These are phyloP conservation scores for Cremastinae sp. DNA, from an alignment of 2,888 invertebrate genomes.

Conservation along the genomic window DNA sequence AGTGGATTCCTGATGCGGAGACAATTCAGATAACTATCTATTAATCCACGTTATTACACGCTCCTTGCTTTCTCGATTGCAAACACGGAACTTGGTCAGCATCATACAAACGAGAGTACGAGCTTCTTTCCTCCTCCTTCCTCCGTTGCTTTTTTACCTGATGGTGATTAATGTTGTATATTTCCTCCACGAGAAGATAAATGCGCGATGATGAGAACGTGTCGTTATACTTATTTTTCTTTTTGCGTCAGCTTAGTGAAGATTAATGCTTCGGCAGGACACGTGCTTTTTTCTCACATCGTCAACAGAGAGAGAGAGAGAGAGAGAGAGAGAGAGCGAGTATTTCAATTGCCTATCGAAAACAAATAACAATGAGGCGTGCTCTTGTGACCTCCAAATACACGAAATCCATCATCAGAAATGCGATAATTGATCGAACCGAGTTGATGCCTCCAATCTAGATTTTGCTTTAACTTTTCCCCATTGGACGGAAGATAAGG, in stretches of 20 bases:
- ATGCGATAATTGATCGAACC: too few relatives aligned
- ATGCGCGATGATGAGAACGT: conserved; percentile 37
- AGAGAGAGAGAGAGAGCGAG: too few relatives aligned
- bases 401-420: too few relatives aligned
- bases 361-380: too few relatives aligned
- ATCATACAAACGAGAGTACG: background rate
- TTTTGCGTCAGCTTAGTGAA: conserved; percentile 8
- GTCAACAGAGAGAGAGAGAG: too few relatives aligned
- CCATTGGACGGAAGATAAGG: too few relatives aligned
- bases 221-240: conserved; percentile 24
- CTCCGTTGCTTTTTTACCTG: background rate
- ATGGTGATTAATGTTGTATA: conserved; percentile 54
- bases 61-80: conserved; percentile 35
- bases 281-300: conserved; percentile 6
- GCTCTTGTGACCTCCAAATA: too few relatives aligned
- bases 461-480: too few relatives aligned
- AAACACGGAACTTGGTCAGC: conserved; percentile 7
- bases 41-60: conserved; percentile 42
- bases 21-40: conserved; percentile 29
- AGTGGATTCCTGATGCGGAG: too few relatives aligned
- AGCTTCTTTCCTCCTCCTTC: too few relatives aligned
- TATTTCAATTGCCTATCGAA: too few relatives aligned
- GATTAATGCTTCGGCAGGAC: conserved; percentile 22
- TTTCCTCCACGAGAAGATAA: conserved; percentile 26
- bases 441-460: too few relatives aligned